phyloP scores from a whole-genome alignment of 1,140 invertebrate species.

The Globodera rostochiensis region DNA sequence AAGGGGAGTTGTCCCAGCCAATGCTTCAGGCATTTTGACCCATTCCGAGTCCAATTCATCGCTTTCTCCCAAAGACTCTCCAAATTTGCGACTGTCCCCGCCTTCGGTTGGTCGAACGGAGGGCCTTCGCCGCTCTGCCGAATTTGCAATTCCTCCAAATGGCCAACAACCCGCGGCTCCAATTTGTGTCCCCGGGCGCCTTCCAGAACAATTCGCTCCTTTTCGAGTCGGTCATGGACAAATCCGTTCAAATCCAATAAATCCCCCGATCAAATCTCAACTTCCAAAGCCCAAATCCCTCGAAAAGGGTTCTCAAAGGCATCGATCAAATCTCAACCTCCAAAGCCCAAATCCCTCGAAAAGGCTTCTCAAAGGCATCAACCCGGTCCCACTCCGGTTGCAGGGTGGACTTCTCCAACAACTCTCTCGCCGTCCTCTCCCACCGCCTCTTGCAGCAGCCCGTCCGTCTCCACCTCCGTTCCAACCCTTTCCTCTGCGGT shows the following conservation, averaged over 20 bases:
- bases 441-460: conserved; percentile 23
- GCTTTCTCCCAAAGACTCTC: conserved; percentile 29
- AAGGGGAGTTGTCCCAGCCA: conserved; percentile 49
- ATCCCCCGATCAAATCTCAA: background rate
- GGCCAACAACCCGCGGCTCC: conserved; percentile 42
- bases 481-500: conserved; percentile 47
- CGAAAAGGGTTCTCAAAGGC: background rate
- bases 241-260: background rate
- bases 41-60: background rate
- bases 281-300: too few relatives aligned
- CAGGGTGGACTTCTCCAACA: conserved; percentile 45
- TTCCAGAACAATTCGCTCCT: conserved; percentile 39
- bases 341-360: too few relatives aligned
- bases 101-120: conserved; percentile 39
- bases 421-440: conserved; percentile 34
- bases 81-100: conserved; percentile 36
- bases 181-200: conserved; percentile 49
- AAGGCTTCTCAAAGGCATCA: too few relatives aligned
- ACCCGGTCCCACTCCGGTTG: too few relatives aligned
- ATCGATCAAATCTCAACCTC: background rate
- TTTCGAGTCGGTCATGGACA: conserved; percentile 38
- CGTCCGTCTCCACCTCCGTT: conserved; percentile 25
- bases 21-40: conserved; percentile 35
- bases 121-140: conserved; percentile 43
- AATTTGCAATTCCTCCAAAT: conserved; percentile 41